These are phyloP conservation scores for Girardinichthys multiradiatus DNA, from an alignment of 2,113 vertebrate species.

Conservation along the genomic window DNA sequence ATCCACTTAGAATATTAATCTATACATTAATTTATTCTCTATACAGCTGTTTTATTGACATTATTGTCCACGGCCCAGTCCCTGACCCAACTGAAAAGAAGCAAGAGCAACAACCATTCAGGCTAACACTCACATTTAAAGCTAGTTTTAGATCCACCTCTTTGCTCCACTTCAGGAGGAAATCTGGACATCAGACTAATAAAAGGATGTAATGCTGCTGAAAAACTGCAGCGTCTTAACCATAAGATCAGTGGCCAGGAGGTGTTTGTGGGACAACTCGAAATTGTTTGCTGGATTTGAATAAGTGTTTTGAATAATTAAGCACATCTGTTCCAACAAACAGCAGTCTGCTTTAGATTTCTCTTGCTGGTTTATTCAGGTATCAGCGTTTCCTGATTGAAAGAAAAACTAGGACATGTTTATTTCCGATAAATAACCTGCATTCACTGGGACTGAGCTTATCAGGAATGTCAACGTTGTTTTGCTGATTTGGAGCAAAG, in stretches of 20 bases:
- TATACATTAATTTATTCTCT: too few species aligned
- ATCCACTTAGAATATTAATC: too few species aligned
- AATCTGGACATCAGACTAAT: background rate
- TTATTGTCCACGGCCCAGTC: background rate
- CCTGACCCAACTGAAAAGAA: background rate
- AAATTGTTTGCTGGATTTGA: background rate
- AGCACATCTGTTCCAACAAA: slow-evolving; percentile 6
- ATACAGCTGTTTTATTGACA: too few species aligned
- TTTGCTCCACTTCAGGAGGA: background rate
- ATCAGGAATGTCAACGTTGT: slow-evolving; percentile 4
- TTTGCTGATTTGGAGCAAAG: slow-evolving; percentile 12
- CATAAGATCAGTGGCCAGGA: background rate
- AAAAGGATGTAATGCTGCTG: background rate
- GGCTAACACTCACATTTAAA: background rate
- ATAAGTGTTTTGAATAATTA: slow-evolving; percentile 3
- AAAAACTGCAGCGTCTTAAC: background rate
- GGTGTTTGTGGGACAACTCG: background rate
- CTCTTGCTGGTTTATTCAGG: slow-evolving; percentile 10
- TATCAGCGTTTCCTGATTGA: slow-evolving; percentile 2
- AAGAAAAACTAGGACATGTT: background rate
- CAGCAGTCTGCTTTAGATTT: background rate
- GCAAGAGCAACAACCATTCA: background rate
- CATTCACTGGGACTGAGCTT: too few species aligned
- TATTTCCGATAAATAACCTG: too few species aligned
- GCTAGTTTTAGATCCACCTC: background rate